Base-by-base conservation (phyloP, 2,888 invertebrate species). In the Hydraecia micacea region DNA sequence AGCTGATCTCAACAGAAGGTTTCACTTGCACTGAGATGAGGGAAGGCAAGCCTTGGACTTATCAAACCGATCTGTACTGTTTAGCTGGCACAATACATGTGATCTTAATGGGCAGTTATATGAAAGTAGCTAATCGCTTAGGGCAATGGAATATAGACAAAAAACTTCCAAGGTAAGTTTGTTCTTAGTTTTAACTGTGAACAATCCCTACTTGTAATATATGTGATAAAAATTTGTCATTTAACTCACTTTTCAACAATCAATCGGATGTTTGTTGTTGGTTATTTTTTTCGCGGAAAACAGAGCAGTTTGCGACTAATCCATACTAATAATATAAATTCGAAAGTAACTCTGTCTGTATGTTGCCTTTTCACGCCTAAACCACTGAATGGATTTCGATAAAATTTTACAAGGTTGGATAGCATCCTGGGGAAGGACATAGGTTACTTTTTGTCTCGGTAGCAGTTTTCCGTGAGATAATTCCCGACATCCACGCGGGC, bases 21-120 rank as follows among this genome's bases (percentile, higher is more conserved):
- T 98, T 98, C 90, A 98, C 98, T 39, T 98, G 98, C 92, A 98
- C 98, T 73, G 99, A 99, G 97, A 99, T 99, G 99, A 97, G 97
- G 87, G 99, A 99, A 90, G 97, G 98, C 66, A 97, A 98, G 89
- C 98, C 99, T 0, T 99, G 99, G 99, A 99, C 98, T 60, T 99
- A 98, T 94, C 99, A 99, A 96, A 98, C 98, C 55, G 99, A 99
- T 96, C 96, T 99, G 90, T 99, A 98, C 95, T 99, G 99, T 86
- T 96, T 99, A 83, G 98, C 98, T 71, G 98, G 98, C 25, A 98
- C 98, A 18, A 98, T 99, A 86, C 98, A 99, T 94, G 98, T 98
- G 71, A 96, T 99, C 87, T 95, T 99, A 28, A 98, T 99, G 96
- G 98, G 98, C 66, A 98, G 98, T 91, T 99, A 99, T 94, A 99